Percentiles rank a stretch among this genome's conserved stretches.
These are phyloP conservation scores for Teinopalpus imperialis DNA, from an alignment of 2,888 invertebrate genomes.

Conservation along the genomic window DNA sequence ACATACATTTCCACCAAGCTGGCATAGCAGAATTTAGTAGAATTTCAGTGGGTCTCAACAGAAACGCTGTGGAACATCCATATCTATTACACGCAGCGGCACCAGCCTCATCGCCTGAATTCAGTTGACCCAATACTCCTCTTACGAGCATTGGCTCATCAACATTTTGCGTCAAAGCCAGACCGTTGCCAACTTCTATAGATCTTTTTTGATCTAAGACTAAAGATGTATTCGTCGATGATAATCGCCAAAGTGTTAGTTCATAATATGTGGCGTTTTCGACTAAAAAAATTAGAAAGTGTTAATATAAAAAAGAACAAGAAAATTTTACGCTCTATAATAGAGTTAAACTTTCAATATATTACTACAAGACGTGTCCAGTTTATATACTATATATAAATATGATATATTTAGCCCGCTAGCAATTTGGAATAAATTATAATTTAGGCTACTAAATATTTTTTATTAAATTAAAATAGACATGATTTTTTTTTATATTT, in stretches of 20 bases:
- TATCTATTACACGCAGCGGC: conserved; percentile 72
- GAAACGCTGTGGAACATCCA: conserved; percentile 63
- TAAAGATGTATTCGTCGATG: conserved; percentile 64
- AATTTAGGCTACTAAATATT: too few species aligned
- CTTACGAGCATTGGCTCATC: conserved; percentile 52
- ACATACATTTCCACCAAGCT: conserved; percentile 73
- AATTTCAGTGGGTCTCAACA: conserved; percentile 63
- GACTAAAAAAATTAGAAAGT: conserved; percentile 53
- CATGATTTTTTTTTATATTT: too few species aligned
- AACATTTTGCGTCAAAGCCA: conserved; percentile 56
- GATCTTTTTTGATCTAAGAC: conserved; percentile 61
- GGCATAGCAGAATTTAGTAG: conserved; percentile 58
- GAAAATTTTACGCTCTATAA: too few species aligned
- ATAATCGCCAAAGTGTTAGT: conserved; percentile 72
- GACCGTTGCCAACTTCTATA: conserved; percentile 64
- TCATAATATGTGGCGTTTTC: conserved; percentile 76
- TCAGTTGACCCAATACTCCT: conserved; percentile 54
- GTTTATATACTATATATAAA: too few species aligned
- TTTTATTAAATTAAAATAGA: too few species aligned
- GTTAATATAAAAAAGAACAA: too few species aligned
- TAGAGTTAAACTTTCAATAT: too few species aligned
- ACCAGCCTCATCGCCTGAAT: conserved; percentile 65
- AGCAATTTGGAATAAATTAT: too few species aligned
- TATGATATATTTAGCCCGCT: too few species aligned
- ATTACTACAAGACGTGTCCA: too few species aligned